Conservation (phyloP, 2,113 vertebrate genomes). For the Boulengeromyrus knoepffleri region DNA sequence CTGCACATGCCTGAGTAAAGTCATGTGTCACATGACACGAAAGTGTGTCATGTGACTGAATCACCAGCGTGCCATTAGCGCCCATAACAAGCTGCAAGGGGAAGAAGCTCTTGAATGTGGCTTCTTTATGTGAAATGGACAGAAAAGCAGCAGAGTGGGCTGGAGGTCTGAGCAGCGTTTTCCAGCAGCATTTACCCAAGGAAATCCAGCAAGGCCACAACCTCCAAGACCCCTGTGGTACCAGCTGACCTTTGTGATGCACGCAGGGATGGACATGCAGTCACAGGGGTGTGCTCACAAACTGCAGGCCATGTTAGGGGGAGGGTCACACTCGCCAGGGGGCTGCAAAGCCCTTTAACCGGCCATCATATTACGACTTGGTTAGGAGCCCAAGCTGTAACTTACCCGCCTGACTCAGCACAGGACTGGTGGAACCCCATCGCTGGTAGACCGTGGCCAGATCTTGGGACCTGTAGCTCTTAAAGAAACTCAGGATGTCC, state of each 20-base stretch:
- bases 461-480: conserved; percentile 85
- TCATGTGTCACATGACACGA: neutral
- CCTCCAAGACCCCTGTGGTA: neutral
- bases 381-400: neutral
- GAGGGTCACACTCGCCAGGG: neutral
- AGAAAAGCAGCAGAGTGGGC: neutral
- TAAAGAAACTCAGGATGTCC: conserved; percentile 77
- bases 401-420: conserved; percentile 78
- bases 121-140: neutral
- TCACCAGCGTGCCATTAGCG: neutral
- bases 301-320: neutral
- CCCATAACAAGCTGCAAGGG: neutral
- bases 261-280: neutral
- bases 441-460: conserved; percentile 74
- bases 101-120: neutral
- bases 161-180: neutral
- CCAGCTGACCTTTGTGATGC: neutral
- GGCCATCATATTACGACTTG: neutral
- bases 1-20: neutral
- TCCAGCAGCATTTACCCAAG: neutral
- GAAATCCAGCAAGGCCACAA: neutral
- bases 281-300: neutral
- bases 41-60: neutral
- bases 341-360: neutral
- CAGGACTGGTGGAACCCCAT: conserved; percentile 68